Percentiles rank a stretch among this genome's conserved stretches.
These are phyloP conservation scores for Sebastes taczanowskii DNA, from an alignment of 2,797 vertebrate genomes.

Conservation along the genomic window DNA sequence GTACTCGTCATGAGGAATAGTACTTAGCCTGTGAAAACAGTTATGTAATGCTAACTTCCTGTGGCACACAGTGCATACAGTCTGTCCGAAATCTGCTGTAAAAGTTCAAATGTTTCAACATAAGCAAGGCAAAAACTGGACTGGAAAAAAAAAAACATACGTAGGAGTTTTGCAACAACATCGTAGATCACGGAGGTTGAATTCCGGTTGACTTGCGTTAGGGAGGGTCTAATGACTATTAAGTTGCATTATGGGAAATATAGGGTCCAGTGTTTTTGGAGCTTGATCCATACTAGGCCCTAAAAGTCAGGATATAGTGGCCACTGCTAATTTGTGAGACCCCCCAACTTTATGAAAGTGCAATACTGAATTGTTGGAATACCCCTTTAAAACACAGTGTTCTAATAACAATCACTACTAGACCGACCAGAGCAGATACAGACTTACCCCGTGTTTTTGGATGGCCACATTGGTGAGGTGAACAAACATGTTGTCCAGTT, in stretches of 20 bases:
- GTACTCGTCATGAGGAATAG: no score
- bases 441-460: slow-evolving; percentile 94
- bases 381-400: not conserved
- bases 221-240: not conserved
- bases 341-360: not conserved
- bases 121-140: no score
- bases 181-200: no score
- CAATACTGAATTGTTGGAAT: not conserved
- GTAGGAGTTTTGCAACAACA: no score
- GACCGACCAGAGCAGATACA: not conserved
- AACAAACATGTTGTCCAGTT: slow-evolving; percentile 98
- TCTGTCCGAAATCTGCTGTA: no score
- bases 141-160: no score
- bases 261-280: not conserved
- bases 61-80: no score
- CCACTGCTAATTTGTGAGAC: not conserved
- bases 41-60: no score
- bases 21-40: no score
- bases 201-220: not conserved
- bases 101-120: no score
- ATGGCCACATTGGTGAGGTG: slow-evolving; percentile 99
- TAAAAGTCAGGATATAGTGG: not conserved
- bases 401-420: not conserved
- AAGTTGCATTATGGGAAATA: not conserved
- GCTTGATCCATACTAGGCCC: no score